A percentile compares a stretch with the other conserved stretches of the same genome.
These are phyloP conservation scores for Tillus elongatus DNA, from an alignment of 2,888 invertebrate species.

Conservation along the genomic window DNA sequence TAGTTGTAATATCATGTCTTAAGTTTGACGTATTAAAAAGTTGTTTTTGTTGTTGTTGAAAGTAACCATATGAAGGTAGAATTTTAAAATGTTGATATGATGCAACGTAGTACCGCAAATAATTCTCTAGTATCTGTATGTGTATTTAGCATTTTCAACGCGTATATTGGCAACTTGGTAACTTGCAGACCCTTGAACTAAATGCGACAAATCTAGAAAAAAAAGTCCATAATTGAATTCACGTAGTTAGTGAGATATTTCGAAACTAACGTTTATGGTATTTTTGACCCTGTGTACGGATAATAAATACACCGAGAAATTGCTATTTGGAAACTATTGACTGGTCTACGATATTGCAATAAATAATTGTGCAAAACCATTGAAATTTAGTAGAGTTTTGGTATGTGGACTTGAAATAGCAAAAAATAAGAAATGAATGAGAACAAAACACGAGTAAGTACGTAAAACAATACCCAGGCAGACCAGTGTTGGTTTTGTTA, in stretches of 20 bases:
- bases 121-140: not conserved
- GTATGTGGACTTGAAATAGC: no score
- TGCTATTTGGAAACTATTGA: no score
- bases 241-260: not conserved
- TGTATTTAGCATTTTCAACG: slow-evolving; percentile 1
- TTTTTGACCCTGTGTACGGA: slow-evolving; percentile 3
- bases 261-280: slow-evolving; percentile 1
- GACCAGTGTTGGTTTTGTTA: no score
- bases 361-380: no score
- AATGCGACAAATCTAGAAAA: slow-evolving; percentile 3
- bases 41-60: slow-evolving; percentile 1
- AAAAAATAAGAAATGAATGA: no score
- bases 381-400: no score
- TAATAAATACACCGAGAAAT: no score
- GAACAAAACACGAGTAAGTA: no score
- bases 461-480: no score
- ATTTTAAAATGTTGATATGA: not conserved
- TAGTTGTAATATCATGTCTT: no score
- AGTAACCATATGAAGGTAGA: slow-evolving; percentile 3
- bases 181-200: slow-evolving; percentile 1
- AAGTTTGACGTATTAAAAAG: not conserved
- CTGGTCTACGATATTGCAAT: no score
- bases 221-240: not conserved
- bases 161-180: not conserved
- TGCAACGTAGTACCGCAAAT: not conserved